Evolutionary conservation across 2,113 vertebrate genomes (phyloP).

Genomic region (Actinemys pallida): DNA sequence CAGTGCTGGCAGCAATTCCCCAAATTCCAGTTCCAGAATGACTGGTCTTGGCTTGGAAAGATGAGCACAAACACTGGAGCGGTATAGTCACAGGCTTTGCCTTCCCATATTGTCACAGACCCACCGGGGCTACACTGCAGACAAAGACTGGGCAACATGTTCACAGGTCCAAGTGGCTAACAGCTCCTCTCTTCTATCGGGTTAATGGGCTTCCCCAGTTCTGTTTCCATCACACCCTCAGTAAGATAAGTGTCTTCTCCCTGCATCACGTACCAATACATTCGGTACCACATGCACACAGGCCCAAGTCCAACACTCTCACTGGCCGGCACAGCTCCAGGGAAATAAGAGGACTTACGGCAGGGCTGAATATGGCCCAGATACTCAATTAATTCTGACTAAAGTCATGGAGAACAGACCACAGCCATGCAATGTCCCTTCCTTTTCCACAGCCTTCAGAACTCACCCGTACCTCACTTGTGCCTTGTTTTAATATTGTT

Average conservation of each 20-base stretch:
- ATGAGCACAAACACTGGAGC: background rate
- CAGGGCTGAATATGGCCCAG: background rate
- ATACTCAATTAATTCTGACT: background rate
- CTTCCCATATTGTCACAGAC: background rate
- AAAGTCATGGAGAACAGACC: background rate
- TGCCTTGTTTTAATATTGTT: background rate
- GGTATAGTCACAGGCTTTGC: background rate
- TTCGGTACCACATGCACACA: background rate
- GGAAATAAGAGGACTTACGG: background rate
- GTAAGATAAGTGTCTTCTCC: background rate
- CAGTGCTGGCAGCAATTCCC: background rate
- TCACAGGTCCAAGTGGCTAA: background rate
- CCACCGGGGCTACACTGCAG: background rate
- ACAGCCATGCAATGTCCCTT: background rate
- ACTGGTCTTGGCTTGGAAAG: background rate
- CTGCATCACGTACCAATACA: background rate
- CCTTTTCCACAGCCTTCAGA: background rate
- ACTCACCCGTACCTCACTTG: background rate
- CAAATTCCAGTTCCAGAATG: background rate
- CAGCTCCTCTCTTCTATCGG: background rate
- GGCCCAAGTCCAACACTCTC: background rate
- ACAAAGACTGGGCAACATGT: background rate
- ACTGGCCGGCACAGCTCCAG: background rate
- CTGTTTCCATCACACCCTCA: background rate
- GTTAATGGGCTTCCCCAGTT: fast-evolving